Evolutionary conservation across 2,113 vertebrate species (phyloP).

Genomic region (Oncorhynchus nerka): DNA sequence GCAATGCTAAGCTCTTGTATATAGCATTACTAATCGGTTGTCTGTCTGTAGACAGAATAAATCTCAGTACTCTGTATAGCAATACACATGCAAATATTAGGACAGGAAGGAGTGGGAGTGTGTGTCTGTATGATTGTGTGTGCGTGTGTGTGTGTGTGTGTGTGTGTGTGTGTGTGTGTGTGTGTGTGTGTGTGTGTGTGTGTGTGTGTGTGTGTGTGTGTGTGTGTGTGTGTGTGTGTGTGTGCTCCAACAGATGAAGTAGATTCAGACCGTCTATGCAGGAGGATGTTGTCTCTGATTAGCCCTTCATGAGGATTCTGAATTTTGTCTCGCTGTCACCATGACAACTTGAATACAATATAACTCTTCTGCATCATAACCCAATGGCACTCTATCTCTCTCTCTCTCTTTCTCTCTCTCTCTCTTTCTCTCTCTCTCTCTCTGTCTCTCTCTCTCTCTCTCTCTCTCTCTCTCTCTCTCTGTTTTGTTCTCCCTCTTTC

Average conservation of each 20-base stretch:
- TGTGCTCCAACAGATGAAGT: constrained; percentile 38
- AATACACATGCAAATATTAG: no score
- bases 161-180: no score
- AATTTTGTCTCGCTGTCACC: constrained; percentile 68
- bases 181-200: no score
- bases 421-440: constrained; percentile 35
- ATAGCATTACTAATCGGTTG: no score
- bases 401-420: constrained; percentile 30
- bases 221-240: no score
- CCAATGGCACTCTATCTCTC: constrained; percentile 27
- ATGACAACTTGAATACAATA: constrained; percentile 74
- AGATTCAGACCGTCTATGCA: constrained; percentile 17
- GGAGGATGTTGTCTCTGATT: constrained; percentile 60
- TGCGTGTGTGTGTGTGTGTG: not conserved
- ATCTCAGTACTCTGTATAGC: no score
- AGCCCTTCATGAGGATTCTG: constrained; percentile 65
- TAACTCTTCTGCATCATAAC: constrained; percentile 60
- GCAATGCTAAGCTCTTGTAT: no score
- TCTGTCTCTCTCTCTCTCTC: constrained; percentile 49
- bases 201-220: no score
- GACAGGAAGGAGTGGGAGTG: not conserved
- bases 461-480: constrained; percentile 28
- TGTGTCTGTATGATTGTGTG: not conserved
- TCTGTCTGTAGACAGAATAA: no score
- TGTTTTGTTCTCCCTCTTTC: fast-evolving